Conservation (phyloP, 2,113 vertebrate genomes). For the Eonycteris spelaea region DNA sequence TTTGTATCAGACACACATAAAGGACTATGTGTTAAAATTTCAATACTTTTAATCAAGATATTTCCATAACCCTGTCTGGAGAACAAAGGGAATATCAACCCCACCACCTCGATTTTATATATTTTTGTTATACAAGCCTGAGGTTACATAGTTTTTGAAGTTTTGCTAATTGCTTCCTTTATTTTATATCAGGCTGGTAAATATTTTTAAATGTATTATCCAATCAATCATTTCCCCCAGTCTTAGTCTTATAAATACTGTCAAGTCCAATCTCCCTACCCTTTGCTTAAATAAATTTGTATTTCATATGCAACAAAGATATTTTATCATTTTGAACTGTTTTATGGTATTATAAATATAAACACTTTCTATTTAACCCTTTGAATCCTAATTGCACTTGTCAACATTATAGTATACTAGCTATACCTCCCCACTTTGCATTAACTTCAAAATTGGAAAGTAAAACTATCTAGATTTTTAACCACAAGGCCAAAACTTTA, state of each 20-base stretch:
- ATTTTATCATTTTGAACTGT: slow-evolving; percentile 22
- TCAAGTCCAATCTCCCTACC: not conserved
- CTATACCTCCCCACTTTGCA: not conserved
- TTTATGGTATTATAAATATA: not conserved
- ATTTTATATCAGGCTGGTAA: slow-evolving; percentile 31
- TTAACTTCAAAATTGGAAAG: slow-evolving; percentile 23
- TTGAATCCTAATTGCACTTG: too few species aligned
- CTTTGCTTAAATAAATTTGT: slow-evolving; percentile 18
- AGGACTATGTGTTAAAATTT: not conserved
- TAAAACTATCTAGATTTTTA: slow-evolving; percentile 5
- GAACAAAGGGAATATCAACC: not conserved
- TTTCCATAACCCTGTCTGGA: not conserved
- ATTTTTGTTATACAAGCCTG: not conserved
- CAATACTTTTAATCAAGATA: not conserved
- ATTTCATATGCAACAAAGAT: not conserved
- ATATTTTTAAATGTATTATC: not conserved
- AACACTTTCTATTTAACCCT: not conserved
- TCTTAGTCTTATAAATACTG: not conserved
- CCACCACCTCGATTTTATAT: not conserved
- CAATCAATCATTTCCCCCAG: not conserved
- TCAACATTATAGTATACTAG: not conserved
- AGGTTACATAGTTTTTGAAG: slow-evolving; percentile 31
- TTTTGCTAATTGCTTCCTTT: not conserved
- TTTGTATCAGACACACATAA: not conserved
- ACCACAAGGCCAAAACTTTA: not conserved